A percentile compares a stretch with the other conserved stretches of the same genome.
phyloP scores from a whole-genome alignment of 1,140 invertebrate species.

The Lasioglossum baleicum region DNA sequence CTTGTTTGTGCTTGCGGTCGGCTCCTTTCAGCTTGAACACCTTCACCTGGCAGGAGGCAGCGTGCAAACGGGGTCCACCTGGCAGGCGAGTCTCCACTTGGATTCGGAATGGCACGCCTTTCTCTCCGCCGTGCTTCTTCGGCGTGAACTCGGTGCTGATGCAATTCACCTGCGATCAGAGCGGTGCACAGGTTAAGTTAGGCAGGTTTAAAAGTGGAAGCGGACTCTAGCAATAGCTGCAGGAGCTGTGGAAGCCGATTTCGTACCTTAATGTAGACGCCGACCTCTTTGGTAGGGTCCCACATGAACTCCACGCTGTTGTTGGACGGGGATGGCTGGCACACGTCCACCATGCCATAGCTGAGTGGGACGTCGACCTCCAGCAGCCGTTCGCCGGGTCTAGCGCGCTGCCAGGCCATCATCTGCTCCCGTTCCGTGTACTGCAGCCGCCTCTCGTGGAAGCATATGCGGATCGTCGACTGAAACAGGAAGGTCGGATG shows the following conservation, averaged over 20 bases:
- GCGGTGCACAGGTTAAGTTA: too few species aligned
- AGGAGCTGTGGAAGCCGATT: too few species aligned
- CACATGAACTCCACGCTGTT: conserved; percentile 95
- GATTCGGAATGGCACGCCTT: conserved; percentile 97
- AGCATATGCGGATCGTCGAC: conserved; percentile 94
- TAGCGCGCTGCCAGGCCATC: conserved; percentile 90
- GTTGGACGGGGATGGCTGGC: conserved; percentile 84
- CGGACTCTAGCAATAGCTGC: too few species aligned
- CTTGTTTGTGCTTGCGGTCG: conserved; percentile 98
- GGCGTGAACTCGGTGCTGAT: conserved; percentile 99
- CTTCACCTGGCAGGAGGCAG: conserved; percentile 97
- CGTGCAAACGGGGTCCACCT: conserved; percentile 85
- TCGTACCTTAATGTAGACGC: conserved; percentile 92
- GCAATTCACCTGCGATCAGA: conserved; percentile 89
- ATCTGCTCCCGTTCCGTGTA: conserved; percentile 97
- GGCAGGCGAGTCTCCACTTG: conserved; percentile 89
- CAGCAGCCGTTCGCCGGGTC: conserved; percentile 94
- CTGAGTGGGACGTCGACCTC: conserved; percentile 96
- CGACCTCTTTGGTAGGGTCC: conserved; percentile 98
- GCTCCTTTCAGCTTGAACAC: conserved; percentile 96
- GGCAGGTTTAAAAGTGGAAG: too few species aligned
- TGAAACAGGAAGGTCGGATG: conserved; percentile 79
- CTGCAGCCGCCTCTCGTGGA: conserved; percentile 97
- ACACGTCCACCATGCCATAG: conserved; percentile 92
- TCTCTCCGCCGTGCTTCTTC: conserved; percentile 98